Percentiles rank a stretch among this genome's conserved stretches.
These are phyloP conservation scores for Chroicocephalus ridibundus DNA, from an alignment of 2,113 vertebrate species.

Conservation along the genomic window DNA sequence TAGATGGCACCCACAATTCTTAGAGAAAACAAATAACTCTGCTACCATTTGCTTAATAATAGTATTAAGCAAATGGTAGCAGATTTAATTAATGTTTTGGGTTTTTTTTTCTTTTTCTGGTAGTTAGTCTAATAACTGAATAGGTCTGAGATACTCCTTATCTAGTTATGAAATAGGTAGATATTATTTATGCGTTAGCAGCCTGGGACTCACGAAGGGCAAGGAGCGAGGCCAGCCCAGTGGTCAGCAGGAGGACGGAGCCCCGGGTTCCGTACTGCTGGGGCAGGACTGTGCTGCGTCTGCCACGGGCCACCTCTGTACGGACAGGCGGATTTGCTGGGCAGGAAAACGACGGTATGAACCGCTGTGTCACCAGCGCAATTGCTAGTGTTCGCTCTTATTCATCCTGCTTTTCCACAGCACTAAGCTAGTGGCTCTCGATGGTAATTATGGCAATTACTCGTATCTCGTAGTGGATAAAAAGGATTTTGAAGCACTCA, in stretches of 20 bases:
- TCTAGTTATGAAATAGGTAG: not conserved
- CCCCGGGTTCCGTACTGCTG: not conserved
- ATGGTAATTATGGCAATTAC: not conserved
- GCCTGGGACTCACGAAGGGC: not conserved
- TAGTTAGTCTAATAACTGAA: not conserved
- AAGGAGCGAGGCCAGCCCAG: accelerated
- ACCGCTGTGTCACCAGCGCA: not conserved
- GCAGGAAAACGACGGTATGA: not conserved
- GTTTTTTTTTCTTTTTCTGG: not conserved
- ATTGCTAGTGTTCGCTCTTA: not conserved
- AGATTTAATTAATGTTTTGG: not conserved
- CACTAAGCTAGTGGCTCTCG: not conserved
- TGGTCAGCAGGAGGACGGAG: accelerated
- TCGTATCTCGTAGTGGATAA: not conserved
- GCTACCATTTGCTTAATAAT: not conserved
- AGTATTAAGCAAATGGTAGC: not conserved
- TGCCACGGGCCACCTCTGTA: not conserved
- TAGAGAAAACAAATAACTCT: not conserved
- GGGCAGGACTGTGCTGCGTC: not conserved
- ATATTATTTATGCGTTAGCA: not conserved
- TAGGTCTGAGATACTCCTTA: not conserved
- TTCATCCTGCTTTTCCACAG: not conserved
- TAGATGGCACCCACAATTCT: not conserved
- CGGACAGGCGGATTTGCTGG: not conserved
- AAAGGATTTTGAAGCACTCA: not conserved